phyloP scores from a whole-genome alignment of 2,888 invertebrate species.

The Gibbula magus region DNA sequence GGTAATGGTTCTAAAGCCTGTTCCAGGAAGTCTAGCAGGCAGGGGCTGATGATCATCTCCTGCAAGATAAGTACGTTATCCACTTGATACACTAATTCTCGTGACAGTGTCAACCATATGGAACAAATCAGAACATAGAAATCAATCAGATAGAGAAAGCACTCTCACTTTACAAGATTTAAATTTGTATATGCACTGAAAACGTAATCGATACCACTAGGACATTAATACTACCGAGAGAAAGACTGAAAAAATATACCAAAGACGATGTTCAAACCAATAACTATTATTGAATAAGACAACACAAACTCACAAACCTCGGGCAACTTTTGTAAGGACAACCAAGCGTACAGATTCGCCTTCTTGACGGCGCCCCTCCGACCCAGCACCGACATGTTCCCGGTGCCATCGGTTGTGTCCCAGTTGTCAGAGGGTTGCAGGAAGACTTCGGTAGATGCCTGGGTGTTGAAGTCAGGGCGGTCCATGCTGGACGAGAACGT shows the following conservation, averaged over 20 bases:
- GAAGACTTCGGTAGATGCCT: slow-evolving; percentile 20
- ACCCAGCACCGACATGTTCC: not conserved
- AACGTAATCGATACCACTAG: too few relatives aligned
- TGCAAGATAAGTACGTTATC: slow-evolving; percentile 33
- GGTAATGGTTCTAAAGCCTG: slow-evolving; percentile 97
- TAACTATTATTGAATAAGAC: not conserved
- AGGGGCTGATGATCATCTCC: slow-evolving; percentile 97
- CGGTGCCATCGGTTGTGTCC: not conserved
- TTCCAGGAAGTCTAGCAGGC: slow-evolving; percentile 96
- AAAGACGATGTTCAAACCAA: not conserved
- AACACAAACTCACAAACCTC: slow-evolving; percentile 74
- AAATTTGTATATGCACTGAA: too few relatives aligned
- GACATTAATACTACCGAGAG: too few relatives aligned
- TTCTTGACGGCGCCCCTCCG: slow-evolving; percentile 78
- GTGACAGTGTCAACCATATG: too few relatives aligned
- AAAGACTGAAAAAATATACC: too few relatives aligned
- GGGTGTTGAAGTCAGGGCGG: not conserved
- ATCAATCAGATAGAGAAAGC: too few relatives aligned
- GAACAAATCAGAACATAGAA: too few relatives aligned
- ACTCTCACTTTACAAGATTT: too few relatives aligned
- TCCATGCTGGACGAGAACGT: slow-evolving; percentile 10
- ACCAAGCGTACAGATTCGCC: slow-evolving; percentile 94
- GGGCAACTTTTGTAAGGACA: slow-evolving; percentile 96
- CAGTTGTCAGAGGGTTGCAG: not conserved
- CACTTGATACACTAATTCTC: too few relatives aligned